Percentiles rank a stretch among this genome's conserved stretches.
Conservation (phyloP, 2,113 vertebrate species). For the Pseudorasbora parva region DNA sequence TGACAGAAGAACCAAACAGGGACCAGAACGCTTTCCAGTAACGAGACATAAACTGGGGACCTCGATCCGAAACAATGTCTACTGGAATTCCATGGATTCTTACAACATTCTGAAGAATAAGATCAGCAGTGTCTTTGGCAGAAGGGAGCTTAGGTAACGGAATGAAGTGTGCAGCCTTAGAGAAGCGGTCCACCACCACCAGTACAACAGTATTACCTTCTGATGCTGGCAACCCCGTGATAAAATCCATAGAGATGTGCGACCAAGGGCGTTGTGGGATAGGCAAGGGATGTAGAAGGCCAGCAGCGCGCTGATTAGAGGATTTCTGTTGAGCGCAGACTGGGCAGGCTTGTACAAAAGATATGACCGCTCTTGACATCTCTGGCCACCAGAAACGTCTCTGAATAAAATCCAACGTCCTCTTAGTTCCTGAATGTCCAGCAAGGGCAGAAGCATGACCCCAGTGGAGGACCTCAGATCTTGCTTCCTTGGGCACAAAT, state of each 20-base stretch:
- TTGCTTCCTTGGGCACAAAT: background rate
- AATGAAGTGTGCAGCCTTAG: background rate
- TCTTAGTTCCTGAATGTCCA: background rate
- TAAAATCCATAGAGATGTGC: background rate
- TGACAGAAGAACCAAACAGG: background rate
- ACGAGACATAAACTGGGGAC: background rate
- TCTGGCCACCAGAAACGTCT: background rate
- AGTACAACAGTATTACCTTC: background rate
- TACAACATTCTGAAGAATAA: background rate
- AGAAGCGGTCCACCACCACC: background rate
- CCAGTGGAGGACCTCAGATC: background rate
- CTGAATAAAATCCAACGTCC: background rate
- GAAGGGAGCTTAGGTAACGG: background rate
- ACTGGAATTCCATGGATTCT: background rate
- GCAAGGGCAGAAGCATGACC: background rate
- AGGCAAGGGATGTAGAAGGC: background rate
- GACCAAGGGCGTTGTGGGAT: background rate
- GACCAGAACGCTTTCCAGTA: slow-evolving; percentile 7
- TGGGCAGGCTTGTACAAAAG: background rate
- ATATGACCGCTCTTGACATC: background rate
- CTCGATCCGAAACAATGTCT: background rate
- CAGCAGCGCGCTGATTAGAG: background rate
- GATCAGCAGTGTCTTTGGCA: background rate
- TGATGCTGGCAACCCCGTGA: background rate
- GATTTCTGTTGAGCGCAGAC: background rate